Percentiles rank a stretch among this genome's conserved stretches.
These are phyloP conservation scores for Acanthopleura granulata DNA, from an alignment of 2,888 invertebrate genomes.

Conservation along the genomic window DNA sequence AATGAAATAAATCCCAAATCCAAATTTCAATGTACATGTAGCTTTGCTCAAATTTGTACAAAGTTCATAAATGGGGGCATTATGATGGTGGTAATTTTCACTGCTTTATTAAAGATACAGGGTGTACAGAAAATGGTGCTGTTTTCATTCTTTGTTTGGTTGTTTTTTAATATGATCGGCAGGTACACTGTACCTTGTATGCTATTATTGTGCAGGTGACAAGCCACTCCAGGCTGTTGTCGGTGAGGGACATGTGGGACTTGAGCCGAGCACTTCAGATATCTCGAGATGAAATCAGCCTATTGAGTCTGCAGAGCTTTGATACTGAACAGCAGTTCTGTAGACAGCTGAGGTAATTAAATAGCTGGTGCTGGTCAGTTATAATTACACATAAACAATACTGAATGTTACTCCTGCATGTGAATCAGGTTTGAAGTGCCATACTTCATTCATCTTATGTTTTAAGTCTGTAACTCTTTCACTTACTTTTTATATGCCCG, in stretches of 20 bases:
- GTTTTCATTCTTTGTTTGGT: neutral
- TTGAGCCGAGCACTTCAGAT: slow-evolving; percentile 33
- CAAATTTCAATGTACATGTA: no score
- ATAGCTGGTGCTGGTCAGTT: neutral
- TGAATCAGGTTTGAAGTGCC: no score
- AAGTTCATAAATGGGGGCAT: no score
- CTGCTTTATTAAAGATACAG: no score
- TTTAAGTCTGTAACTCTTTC: no score
- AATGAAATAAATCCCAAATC: no score
- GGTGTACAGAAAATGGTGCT: no score
- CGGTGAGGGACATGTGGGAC: slow-evolving; percentile 33
- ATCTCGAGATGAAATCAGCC: slow-evolving; percentile 30
- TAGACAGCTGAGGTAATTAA: slow-evolving; percentile 43
- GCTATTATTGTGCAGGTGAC: slow-evolving; percentile 46
- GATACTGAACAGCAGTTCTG: slow-evolving; percentile 64
- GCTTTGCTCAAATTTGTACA: no score
- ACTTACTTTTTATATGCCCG: no score
- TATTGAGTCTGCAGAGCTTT: slow-evolving; percentile 53
- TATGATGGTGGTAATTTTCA: no score
- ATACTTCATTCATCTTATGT: no score
- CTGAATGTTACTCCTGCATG: no score
- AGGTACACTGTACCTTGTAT: neutral
- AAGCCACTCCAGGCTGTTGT: slow-evolving; percentile 54
- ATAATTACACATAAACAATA: neutral
- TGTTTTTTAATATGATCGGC: neutral